A percentile compares a stretch with the other conserved stretches of the same genome.
These are phyloP conservation scores for Oncopodura yosiiana DNA, from an alignment of 1,140 invertebrate species.

Conservation along the genomic window DNA sequence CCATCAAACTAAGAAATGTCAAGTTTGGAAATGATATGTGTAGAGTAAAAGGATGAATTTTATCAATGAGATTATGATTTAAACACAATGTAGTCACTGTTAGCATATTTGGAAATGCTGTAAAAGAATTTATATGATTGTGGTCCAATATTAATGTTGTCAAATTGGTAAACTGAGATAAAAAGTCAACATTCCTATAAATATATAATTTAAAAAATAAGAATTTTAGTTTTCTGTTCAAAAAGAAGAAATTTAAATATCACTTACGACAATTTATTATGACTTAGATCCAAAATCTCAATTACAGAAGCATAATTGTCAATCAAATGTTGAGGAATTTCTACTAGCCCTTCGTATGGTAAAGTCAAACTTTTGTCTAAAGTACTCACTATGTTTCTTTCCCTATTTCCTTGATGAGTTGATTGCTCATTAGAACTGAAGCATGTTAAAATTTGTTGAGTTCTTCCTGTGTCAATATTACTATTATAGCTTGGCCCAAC, in stretches of 20 bases:
- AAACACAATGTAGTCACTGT: constrained; percentile 63
- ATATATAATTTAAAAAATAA: constrained; percentile 12
- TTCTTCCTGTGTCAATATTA: no score
- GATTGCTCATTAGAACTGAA: no score
- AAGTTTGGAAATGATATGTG: constrained; percentile 54
- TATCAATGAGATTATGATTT: constrained; percentile 61
- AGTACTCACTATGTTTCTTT: constrained; percentile 40
- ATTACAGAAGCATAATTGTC: constrained; percentile 46
- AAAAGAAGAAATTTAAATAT: constrained; percentile 9
- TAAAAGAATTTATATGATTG: constrained; percentile 55
- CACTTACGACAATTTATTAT: constrained; percentile 59
- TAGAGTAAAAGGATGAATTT: constrained; percentile 59
- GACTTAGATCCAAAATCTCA: constrained; percentile 56
- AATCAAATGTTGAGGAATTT: constrained; percentile 49
- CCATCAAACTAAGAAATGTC: constrained; percentile 62
- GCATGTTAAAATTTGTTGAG: no score
- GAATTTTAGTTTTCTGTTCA: not conserved
- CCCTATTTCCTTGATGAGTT: constrained; percentile 40
- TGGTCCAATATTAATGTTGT: constrained; percentile 63
- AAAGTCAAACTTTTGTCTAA: constrained; percentile 45
- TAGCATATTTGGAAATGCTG: constrained; percentile 55
- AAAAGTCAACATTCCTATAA: constrained; percentile 54
- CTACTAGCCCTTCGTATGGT: constrained; percentile 49
- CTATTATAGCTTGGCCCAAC: no score
- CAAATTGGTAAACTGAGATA: constrained; percentile 56